Evolutionary conservation across 2,888 invertebrate genomes (phyloP), one percentile per base, ranked within the genome.

Genomic region (Ectropis crepuscularia): DNA sequence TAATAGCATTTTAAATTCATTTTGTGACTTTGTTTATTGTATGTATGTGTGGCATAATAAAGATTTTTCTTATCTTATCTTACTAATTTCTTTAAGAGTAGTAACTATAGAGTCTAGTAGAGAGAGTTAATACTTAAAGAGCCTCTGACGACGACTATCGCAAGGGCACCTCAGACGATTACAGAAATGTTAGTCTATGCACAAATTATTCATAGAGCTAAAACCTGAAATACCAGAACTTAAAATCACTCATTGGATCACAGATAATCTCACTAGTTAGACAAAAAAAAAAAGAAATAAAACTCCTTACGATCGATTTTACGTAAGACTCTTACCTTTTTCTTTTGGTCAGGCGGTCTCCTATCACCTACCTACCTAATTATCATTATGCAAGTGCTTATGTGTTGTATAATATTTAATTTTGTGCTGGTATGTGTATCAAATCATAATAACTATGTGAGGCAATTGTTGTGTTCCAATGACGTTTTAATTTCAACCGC

Each of bases 371-470:
- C 53, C 53, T 49, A 59, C 66, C 69, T 65, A 60, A 67, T 69
- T 69, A 67, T 54, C 47, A 57, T 69, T 69, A 65, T 63, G 67
- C 57, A 69, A 69, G 63, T 61, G 64, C 59, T 36, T 59, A 62
- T 12, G 51, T 55, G 67, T 69, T 69, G 55, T 67, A 65, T 67
- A 69, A 67, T 67, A 64, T 49, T 63, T n/a, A n/a, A n/a, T n/a
- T n/a, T n/a, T 49, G 45, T 59, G 50, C 63, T 39, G 36, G 59
- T 53, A 60, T 62, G 61, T 61, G 61, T 63, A 65, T 65, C 63
- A 63, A 68, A 55, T 63, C 53, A 46, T 57, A 53, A 63, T 62
- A 59, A 64, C 61, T 61, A 54, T 45, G 61, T 49, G 61, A 61
- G 58, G 63, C 58, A 61, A 61, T 57, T 57, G 51, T 58, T 42